phyloP scores from a whole-genome alignment of 2,888 invertebrate species.

The Hypsopygia costalis region DNA sequence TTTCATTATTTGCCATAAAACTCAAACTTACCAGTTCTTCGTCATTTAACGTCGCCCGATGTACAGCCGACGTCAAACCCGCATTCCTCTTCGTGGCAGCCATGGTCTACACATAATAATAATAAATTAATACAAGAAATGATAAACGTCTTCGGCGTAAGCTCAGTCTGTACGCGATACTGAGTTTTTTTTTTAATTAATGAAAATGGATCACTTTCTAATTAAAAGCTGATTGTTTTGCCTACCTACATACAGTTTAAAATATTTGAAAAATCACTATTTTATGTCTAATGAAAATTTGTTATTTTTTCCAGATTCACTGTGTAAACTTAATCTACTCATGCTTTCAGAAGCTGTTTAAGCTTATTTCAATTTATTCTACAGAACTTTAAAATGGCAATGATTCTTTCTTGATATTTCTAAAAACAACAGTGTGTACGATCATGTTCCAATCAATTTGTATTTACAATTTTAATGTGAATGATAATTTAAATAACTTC shows the following conservation, averaged over 20 bases:
- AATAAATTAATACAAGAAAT: constrained; percentile 19
- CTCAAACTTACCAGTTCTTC: constrained; percentile 98
- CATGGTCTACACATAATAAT: constrained; percentile 90
- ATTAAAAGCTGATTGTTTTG: constrained; percentile 29
- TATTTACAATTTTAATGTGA: constrained; percentile 1
- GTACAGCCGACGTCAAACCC: constrained; percentile 97
- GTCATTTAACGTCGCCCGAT: constrained; percentile 97
- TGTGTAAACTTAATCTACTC: constrained; percentile 31
- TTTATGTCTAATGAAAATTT: not conserved
- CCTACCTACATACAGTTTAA: constrained; percentile 17
- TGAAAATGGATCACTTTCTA: constrained; percentile 8
- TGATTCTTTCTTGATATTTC: not conserved
- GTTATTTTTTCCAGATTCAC: not conserved
- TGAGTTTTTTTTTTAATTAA: constrained; percentile 26
- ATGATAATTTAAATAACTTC: constrained; percentile 11
- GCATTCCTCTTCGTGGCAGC: constrained; percentile 99
- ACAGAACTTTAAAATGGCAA: constrained; percentile 1
- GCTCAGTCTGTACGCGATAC: constrained; percentile 30
- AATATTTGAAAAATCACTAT: not conserved
- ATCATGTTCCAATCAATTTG: not conserved
- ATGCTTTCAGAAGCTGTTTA: constrained; percentile 55
- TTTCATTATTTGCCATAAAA: too few species aligned
- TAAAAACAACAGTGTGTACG: not conserved
- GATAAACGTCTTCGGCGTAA: not conserved
- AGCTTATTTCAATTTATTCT: constrained; percentile 26